phyloP scores from a whole-genome alignment of 2,888 invertebrate species.

The Eulithis testata region DNA sequence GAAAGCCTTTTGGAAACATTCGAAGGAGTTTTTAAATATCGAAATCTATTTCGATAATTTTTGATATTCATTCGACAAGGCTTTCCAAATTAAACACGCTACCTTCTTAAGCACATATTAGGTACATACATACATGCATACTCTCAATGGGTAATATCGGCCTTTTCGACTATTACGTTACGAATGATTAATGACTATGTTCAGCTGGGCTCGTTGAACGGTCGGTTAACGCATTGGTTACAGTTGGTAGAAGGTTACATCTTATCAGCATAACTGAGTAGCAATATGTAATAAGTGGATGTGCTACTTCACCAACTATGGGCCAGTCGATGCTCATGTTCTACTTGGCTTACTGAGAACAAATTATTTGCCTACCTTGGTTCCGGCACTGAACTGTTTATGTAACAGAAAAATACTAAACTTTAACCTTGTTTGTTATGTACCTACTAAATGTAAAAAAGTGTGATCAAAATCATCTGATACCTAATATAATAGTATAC shows the following conservation, averaged over 20 bases:
- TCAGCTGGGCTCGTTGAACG: not conserved
- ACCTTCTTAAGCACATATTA: no score
- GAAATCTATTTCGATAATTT: no score
- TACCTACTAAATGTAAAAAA: no score
- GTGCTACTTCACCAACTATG: conserved; percentile 20
- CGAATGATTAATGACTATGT: not conserved
- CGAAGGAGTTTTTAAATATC: no score
- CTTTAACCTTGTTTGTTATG: not conserved
- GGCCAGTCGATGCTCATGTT: conserved; percentile 39
- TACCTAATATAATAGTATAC: no score
- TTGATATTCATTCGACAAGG: no score
- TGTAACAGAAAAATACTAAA: conserved; percentile 1
- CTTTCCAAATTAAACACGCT: no score
- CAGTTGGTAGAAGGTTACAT: conserved; percentile 17
- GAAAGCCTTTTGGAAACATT: no score
- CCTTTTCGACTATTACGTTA: no score
- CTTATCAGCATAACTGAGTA: conserved; percentile 25
- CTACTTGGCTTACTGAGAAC: conserved; percentile 14
- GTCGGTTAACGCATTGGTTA: not conserved
- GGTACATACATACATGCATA: no score
- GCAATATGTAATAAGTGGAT: conserved; percentile 30
- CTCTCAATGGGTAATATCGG: no score
- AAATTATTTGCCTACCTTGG: not conserved
- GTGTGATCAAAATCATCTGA: no score
- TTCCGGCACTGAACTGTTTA: conserved; percentile 12